Conservation (phyloP, 2,888 invertebrate species). For the Acleris cristana region DNA sequence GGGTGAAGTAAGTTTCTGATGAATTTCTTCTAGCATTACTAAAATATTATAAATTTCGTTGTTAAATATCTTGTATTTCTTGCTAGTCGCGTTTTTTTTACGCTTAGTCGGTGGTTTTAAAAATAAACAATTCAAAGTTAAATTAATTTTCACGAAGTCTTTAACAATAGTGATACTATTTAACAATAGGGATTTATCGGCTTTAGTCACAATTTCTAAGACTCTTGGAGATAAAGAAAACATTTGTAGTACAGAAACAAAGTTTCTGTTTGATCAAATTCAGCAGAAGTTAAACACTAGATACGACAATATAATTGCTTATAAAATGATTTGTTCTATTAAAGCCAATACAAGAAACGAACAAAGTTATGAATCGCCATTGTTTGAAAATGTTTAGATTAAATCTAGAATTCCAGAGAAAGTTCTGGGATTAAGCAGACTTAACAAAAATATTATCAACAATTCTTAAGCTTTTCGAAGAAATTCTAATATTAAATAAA, state of each 20-base stretch:
- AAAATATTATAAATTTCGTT: too few relatives aligned
- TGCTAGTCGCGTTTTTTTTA: too few relatives aligned
- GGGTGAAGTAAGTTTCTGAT: too few relatives aligned
- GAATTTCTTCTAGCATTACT: too few relatives aligned
- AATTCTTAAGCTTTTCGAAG: not conserved
- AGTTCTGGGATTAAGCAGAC: constrained; percentile 1
- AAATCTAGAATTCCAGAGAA: constrained; percentile 6
- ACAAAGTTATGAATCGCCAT: constrained; percentile 8
- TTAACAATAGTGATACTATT: not conserved
- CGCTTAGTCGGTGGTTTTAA: too few relatives aligned
- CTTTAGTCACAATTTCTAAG: constrained; percentile 10
- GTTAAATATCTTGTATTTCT: too few relatives aligned
- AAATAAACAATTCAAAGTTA: not conserved
- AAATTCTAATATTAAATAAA: not conserved
- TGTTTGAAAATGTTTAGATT: constrained; percentile 5
- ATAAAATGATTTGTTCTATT: constrained; percentile 1
- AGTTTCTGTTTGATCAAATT: constrained; percentile 15
- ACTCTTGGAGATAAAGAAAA: constrained; percentile 10
- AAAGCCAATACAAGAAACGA: constrained; percentile 17
- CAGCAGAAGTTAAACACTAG: constrained; percentile 3
- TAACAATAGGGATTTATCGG: not conserved
- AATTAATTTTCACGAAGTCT: not conserved
- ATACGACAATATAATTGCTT: constrained; percentile 20
- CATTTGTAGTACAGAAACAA: constrained; percentile 17
- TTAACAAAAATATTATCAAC: constrained; percentile 1